Base-by-base conservation (phyloP, 2,113 vertebrate genomes). In the Cepphus grylle region DNA sequence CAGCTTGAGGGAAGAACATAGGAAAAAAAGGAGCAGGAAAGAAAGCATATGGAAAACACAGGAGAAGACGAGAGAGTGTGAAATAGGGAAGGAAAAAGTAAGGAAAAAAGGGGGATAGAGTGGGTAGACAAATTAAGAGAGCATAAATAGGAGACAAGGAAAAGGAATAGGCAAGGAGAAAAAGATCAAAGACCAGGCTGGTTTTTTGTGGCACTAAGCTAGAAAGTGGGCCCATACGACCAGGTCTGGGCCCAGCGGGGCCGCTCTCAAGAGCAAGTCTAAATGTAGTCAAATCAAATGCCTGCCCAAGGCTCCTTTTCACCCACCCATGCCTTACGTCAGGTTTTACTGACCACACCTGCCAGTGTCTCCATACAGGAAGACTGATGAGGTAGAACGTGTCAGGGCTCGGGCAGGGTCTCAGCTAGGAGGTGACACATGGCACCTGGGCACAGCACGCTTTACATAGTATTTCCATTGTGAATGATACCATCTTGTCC, bases 361-460 rank as follows among this genome's bases (percentile, higher is more conserved):
- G 13, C 36, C 69, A 43, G 21, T 9, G 5, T 45, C 27, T 70
- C 45, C 42, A 11, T 3, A 25, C 20, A 17, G 59, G 17, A 22
- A 56, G 47, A 15, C 50, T 13, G 23, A 42, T 6, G 38, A 40
- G 11, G 59, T 8, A 40, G 59, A 71, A 56, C 0, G 0, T 4
- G 9, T 22, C 55, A 32, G 15, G 22, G 50, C 7, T 25, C 1
- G 3, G 40, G 43, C 62, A 81, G 62, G 8, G 12, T 23, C 72
- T 67, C 29, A 42, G 43, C 53, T 59, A 62, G 32, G 62, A 86
- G 73, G 25, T 20, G 40, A 59, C 53, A 47, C 34, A 15, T 30
- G 62, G 43, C 2, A 26, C 22, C 15, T 26, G 11, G 18, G 18
- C 6, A 84, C 4, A 61, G 29, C 0, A 0, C 8, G 38, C 34